Percentiles rank a stretch among this genome's conserved stretches.
Evolutionary conservation across 2,797 vertebrate genomes (phyloP).

Genomic region (Characodon lateralis): DNA sequence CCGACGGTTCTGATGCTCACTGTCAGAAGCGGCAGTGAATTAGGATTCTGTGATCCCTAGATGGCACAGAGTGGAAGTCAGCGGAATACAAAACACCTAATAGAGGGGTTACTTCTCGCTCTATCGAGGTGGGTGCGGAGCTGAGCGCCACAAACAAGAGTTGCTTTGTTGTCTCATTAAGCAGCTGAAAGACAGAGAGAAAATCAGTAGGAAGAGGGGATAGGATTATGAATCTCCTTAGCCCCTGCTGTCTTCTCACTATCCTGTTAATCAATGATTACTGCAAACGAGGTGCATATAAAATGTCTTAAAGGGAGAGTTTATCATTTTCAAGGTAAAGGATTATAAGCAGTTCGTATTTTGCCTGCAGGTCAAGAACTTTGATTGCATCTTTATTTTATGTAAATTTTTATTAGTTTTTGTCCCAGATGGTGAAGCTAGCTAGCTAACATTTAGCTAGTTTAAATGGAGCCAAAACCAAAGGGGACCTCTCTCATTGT

Average conservation of each 20-base stretch:
- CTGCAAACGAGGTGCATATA: slow-evolving; percentile 48
- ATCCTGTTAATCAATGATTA: slow-evolving; percentile 66
- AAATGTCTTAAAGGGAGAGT: slow-evolving; percentile 52
- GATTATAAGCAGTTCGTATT: not conserved
- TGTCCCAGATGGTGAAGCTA: not conserved
- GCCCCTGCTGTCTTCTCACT: slow-evolving; percentile 69
- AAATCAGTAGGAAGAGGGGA: slow-evolving; percentile 51
- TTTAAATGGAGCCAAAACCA: not conserved
- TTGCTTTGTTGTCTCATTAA: slow-evolving; percentile 60
- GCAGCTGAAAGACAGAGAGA: slow-evolving; percentile 46
- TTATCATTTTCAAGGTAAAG: not conserved
- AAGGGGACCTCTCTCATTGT: not conserved
- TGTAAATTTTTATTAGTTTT: not conserved
- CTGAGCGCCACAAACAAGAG: slow-evolving; percentile 43
- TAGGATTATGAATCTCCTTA: slow-evolving; percentile 64
- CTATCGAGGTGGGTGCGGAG: slow-evolving; percentile 31
- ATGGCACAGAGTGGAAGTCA: slow-evolving; percentile 10
- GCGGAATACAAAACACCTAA: slow-evolving; percentile 25
- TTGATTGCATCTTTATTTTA: not conserved
- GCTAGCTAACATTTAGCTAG: not conserved
- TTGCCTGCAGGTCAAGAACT: not conserved
- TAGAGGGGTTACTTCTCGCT: slow-evolving; percentile 33
- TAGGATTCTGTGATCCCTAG: slow-evolving; percentile 6
- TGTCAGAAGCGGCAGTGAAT: not conserved
- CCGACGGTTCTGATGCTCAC: slow-evolving; percentile 1